Percentiles rank a stretch among this genome's conserved stretches.
phyloP scores from a whole-genome alignment of 1,140 invertebrate species.

The Drosophila takahashii region DNA sequence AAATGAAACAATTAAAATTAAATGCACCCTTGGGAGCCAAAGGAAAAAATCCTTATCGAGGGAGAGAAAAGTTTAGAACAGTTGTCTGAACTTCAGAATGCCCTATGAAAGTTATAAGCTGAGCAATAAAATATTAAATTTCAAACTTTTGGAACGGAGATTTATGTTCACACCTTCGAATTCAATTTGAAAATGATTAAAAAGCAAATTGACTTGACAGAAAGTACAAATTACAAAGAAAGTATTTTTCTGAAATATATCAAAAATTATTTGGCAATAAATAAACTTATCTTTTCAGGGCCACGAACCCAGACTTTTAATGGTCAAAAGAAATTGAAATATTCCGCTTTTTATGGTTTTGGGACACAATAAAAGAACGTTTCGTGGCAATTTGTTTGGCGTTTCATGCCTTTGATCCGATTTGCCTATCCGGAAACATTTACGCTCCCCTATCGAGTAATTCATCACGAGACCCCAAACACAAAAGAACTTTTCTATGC shows the following conservation, averaged over 20 bases:
- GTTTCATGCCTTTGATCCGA: constrained; percentile 4
- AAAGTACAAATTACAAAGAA: background rate
- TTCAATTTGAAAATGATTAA: background rate
- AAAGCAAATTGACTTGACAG: no score
- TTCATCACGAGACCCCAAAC: background rate
- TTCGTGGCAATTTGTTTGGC: constrained; percentile 6
- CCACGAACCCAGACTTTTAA: constrained; percentile 22
- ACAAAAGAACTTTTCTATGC: constrained; percentile 12
- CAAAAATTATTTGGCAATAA: constrained; percentile 13
- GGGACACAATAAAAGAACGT: background rate
- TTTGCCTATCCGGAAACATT: background rate
- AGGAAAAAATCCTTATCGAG: constrained; percentile 8
- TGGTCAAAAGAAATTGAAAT: constrained; percentile 25
- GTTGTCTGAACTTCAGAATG: constrained; percentile 10
- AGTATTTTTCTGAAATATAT: constrained; percentile 3
- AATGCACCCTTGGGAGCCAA: constrained; percentile 65
- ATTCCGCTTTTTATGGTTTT: constrained; percentile 27
- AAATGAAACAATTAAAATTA: constrained; percentile 80
- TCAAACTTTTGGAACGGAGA: no score
- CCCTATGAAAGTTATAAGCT: constrained; percentile 9
- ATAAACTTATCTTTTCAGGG: constrained; percentile 13
- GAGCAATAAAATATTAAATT: no score
- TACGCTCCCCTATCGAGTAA: background rate
- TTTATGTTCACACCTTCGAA: background rate
- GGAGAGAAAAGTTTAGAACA: constrained; percentile 4